Percentiles rank a stretch among this genome's conserved stretches.
Evolutionary conservation across 1,140 invertebrate species (phyloP).

Genomic region (Brachionus paranguensis): DNA sequence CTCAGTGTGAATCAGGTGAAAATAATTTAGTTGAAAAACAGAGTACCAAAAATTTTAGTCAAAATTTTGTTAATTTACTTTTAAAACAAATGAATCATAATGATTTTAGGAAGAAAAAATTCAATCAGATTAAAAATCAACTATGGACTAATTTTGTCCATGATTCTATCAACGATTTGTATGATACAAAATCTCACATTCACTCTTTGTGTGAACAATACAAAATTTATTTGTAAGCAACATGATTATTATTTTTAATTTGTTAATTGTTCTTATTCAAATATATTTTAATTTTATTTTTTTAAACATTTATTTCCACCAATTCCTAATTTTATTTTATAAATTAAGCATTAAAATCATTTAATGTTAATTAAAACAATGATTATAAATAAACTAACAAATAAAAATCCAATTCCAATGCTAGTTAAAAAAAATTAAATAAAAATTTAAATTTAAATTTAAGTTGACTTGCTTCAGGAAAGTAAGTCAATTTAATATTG

Average conservation of each 20-base stretch:
- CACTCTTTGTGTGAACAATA: not conserved
- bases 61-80: slow-evolving; percentile 11
- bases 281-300: not conserved
- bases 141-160: not conserved
- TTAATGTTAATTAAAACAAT: too few relatives aligned
- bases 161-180: not conserved
- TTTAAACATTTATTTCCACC: not conserved
- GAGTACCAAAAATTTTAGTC: not conserved
- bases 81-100: slow-evolving; percentile 25
- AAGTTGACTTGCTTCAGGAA: too few relatives aligned
- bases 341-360: too few relatives aligned
- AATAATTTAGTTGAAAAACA: not conserved
- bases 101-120: slow-evolving; percentile 11
- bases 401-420: too few relatives aligned
- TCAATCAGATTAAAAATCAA: slow-evolving; percentile 16
- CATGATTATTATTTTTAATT: not conserved
- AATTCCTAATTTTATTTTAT: not conserved
- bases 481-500: too few relatives aligned
- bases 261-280: not conserved
- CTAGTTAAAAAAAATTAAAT: too few relatives aligned
- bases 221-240: slow-evolving; percentile 11
- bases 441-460: too few relatives aligned
- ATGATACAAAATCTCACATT: not conserved
- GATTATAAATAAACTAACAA: too few relatives aligned
- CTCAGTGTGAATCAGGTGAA: not conserved